Evolutionary conservation across 2,797 vertebrate genomes (phyloP).

Genomic region (Lepidocolaptes lacrymiger): DNA sequence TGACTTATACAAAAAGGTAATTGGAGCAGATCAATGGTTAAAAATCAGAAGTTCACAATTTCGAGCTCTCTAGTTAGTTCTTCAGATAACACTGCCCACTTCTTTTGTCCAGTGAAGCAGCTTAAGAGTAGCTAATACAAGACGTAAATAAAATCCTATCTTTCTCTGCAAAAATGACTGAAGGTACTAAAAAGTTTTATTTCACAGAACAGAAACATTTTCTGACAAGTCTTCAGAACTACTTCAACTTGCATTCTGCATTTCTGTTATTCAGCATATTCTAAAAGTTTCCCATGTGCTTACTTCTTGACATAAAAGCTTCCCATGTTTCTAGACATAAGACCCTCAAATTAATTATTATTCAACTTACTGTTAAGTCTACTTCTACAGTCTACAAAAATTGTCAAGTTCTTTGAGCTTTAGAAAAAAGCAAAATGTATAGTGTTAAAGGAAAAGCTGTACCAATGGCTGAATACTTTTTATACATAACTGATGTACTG

Average conservation of each 20-base stretch:
- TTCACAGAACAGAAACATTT: background rate
- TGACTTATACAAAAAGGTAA: background rate
- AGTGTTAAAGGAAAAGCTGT: background rate
- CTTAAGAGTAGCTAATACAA: background rate
- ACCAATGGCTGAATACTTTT: background rate
- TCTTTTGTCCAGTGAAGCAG: background rate
- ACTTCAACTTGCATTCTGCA: background rate
- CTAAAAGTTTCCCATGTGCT: background rate
- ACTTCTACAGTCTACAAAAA: background rate
- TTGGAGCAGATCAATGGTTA: background rate
- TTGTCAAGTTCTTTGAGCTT: background rate
- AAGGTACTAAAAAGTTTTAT: background rate
- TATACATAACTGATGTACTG: background rate
- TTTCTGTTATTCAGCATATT: background rate
- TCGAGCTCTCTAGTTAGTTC: background rate
- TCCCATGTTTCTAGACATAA: background rate
- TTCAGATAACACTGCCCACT: background rate
- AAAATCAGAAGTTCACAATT: background rate
- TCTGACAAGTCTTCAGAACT: background rate
- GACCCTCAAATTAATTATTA: background rate
- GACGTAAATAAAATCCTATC: background rate
- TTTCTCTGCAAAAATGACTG: background rate
- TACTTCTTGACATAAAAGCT: background rate
- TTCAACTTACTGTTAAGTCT: background rate
- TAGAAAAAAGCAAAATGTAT: background rate